phyloP scores from a whole-genome alignment of 1,140 invertebrate species.

The Lysiphlebus fabarum region DNA sequence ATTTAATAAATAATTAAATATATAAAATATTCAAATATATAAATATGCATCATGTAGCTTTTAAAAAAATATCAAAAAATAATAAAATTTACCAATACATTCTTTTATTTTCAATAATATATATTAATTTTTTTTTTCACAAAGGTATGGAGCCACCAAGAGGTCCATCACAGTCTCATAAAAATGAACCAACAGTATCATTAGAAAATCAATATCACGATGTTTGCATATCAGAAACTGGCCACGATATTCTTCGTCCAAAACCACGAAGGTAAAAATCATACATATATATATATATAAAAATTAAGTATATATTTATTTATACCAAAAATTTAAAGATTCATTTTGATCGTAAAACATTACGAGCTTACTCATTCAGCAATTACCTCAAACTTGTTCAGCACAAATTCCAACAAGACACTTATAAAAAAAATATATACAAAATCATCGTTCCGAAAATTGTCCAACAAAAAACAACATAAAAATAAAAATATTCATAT shows the following conservation, averaged over 20 bases:
- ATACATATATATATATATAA: background rate
- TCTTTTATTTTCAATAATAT: too few relatives aligned
- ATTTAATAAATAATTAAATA: background rate
- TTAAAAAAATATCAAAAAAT: too few relatives aligned
- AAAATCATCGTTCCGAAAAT: background rate
- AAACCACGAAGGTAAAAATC: slow-evolving; percentile 75
- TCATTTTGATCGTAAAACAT: slow-evolving; percentile 33
- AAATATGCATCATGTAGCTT: too few relatives aligned
- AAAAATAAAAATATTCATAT: too few relatives aligned
- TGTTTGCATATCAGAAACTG: slow-evolving; percentile 67
- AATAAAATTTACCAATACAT: too few relatives aligned
- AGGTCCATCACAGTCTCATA: slow-evolving; percentile 8
- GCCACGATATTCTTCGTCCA: slow-evolving; percentile 80
- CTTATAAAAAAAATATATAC: slow-evolving; percentile 15
- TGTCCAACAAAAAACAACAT: background rate
- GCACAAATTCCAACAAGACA: slow-evolving; percentile 20
- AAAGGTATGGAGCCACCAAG: slow-evolving; percentile 19
- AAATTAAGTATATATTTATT: too few relatives aligned
- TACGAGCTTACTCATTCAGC: slow-evolving; percentile 35
- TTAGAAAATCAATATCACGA: slow-evolving; percentile 46
- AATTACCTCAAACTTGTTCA: slow-evolving; percentile 33
- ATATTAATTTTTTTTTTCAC: too few relatives aligned
- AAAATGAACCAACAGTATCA: slow-evolving; percentile 32
- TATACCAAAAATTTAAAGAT: background rate
- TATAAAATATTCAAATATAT: background rate